Conservation (phyloP, 2,797 vertebrate genomes). For the Arnoldichthys spilopterus region DNA sequence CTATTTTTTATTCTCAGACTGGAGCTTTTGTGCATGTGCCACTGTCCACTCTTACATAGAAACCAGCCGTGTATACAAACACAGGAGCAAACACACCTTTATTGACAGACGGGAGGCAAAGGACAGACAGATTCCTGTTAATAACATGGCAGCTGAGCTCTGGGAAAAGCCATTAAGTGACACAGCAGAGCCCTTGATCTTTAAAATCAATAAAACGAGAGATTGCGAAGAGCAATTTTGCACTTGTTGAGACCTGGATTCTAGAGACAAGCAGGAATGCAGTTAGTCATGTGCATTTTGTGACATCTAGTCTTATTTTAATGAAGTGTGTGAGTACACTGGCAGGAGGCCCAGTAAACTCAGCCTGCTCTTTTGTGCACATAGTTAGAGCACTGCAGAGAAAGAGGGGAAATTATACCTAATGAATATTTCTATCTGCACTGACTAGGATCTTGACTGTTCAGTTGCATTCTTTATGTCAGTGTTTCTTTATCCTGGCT, state of each 20-base stretch:
- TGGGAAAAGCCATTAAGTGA: slow-evolving; percentile 40
- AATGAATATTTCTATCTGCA: slow-evolving; percentile 18
- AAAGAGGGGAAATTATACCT: not conserved
- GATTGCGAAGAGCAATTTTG: slow-evolving; percentile 27
- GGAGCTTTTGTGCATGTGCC: not conserved
- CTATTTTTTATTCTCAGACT: not conserved
- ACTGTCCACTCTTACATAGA: slow-evolving; percentile 18
- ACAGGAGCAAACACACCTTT: slow-evolving; percentile 14
- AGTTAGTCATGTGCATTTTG: slow-evolving; percentile 26
- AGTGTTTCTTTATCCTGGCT: not conserved
- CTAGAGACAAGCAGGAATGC: slow-evolving; percentile 37
- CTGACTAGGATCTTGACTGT: not conserved
- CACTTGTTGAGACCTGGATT: slow-evolving; percentile 46
- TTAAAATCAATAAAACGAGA: slow-evolving; percentile 38
- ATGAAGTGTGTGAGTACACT: slow-evolving; percentile 31
- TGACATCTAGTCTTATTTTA: slow-evolving; percentile 35
- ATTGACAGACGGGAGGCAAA: slow-evolving; percentile 33
- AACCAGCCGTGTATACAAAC: slow-evolving; percentile 21
- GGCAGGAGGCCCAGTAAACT: slow-evolving; percentile 19
- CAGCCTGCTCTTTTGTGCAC: not conserved
- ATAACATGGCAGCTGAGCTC: slow-evolving; percentile 32
- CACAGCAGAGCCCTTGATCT: slow-evolving; percentile 40
- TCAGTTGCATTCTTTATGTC: not conserved
- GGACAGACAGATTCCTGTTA: slow-evolving; percentile 34
- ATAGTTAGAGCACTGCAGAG: not conserved